Base-by-base conservation (phyloP, 2,797 vertebrate genomes). In the Intellagama lesueurii region DNA sequence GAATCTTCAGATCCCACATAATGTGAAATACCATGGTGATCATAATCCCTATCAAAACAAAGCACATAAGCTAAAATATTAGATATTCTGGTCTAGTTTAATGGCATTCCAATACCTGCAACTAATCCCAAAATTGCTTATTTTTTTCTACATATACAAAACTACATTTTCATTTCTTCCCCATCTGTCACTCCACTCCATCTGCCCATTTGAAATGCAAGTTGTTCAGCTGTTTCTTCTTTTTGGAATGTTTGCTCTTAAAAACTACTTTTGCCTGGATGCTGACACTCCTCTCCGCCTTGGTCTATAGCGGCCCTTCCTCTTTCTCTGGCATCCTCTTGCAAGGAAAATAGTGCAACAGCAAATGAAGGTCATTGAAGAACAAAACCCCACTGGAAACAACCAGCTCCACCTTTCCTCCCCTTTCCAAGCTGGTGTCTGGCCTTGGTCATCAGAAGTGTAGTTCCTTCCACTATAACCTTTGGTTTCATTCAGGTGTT, bases 401-500 rank as follows among this genome's bases (percentile, higher is more conserved):
- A 98, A 91, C 94, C 98, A 95, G 0, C 95, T 91, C 83, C 96
- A 95, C 4, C 96, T 94, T 2, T 95, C 96, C 40, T 94, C 90
- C 7, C 82, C 79, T 40, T 97, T 97, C 97, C 97, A 97, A 1
- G 91, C 93, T 0, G 96, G 87, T 17, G 90, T 91, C 22, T 92
- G n/a, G 11, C 88, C 94, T 52, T 94, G 96, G 0, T 78, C 79
- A 2, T 92, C 95, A 0, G 79, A 91, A 0, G 97, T 98, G 28
- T 97, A 95, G 95, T 98, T 98, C 90, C 96, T 96, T 7, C 95
- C 97, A 0, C 92, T 90, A 92, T 95, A 96, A 76, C 95, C 97
- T 91, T 98, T 97, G 70, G 98, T 98, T 91, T 97, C 98, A 0
- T 98, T 98, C 49, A 94, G 88, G 49, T 97, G 89, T 1, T 98